These are phyloP conservation scores for Xenentodon cancila DNA, from an alignment of 2,797 vertebrate genomes.

Conservation along the genomic window DNA sequence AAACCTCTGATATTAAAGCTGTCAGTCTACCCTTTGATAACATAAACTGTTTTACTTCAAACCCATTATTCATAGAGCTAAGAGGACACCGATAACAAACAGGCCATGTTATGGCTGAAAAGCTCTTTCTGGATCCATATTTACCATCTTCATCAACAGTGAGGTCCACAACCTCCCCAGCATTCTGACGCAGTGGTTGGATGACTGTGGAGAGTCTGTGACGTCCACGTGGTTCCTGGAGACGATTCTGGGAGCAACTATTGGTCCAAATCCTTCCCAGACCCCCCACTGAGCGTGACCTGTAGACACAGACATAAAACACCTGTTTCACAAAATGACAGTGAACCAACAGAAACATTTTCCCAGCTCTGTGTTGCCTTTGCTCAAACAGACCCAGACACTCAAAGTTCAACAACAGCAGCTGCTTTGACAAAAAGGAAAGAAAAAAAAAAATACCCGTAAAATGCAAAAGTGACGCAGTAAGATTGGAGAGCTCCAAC, in stretches of 20 bases:
- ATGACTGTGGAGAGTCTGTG: slow-evolving; percentile 96
- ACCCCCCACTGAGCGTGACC: slow-evolving; percentile 91
- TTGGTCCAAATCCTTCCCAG: slow-evolving; percentile 91
- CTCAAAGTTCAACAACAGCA: slow-evolving; percentile 12
- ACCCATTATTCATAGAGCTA: neutral
- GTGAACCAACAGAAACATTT: slow-evolving; percentile 7
- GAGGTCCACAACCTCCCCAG: slow-evolving; percentile 97
- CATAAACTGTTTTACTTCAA: too few relatives aligned
- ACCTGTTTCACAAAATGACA: slow-evolving; percentile 20
- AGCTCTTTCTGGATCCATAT: slow-evolving; percentile 11
- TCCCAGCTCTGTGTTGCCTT: slow-evolving; percentile 26
- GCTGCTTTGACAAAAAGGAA: slow-evolving; percentile 11
- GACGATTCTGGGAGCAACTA: slow-evolving; percentile 89
- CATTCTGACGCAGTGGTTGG: slow-evolving; percentile 93
- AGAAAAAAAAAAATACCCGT: too few relatives aligned
- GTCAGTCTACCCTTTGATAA: too few relatives aligned
- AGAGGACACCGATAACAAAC: neutral
- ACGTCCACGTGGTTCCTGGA: slow-evolving; percentile 89
- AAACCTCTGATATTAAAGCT: too few relatives aligned
- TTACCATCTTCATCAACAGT: slow-evolving; percentile 98
- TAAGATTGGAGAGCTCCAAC: neutral
- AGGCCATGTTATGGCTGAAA: too few relatives aligned
- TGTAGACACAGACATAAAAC: slow-evolving; percentile 64
- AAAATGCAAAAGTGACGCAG: neutral
- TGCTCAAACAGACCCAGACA: slow-evolving; percentile 9